Conservation (phyloP, 2,888 invertebrate species). For the Sphaerophoria rueppellii region DNA sequence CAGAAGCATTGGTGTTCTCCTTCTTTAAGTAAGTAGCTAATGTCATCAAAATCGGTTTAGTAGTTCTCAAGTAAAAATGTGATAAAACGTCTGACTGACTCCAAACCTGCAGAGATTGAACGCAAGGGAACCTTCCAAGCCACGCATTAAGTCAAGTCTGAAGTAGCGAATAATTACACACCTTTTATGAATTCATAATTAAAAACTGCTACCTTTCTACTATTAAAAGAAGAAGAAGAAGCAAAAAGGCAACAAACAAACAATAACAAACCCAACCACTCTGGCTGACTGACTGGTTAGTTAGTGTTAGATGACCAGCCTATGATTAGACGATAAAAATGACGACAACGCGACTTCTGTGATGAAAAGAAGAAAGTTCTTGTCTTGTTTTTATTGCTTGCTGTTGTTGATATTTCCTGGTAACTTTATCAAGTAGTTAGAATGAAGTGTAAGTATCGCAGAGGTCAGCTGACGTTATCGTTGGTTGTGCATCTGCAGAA, state of each 20-base stretch:
- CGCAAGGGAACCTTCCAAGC: not conserved
- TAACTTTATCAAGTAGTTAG: conserved; percentile 16
- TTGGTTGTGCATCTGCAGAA: conserved; percentile 52
- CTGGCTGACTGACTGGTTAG: conserved; percentile 6
- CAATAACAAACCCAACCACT: conserved; percentile 14
- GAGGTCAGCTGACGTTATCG: conserved; percentile 66
- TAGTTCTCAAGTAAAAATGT: too few species aligned
- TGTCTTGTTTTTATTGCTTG: conserved; percentile 3
- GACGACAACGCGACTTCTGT: conserved; percentile 49
- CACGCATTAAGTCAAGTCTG: conserved; percentile 33
- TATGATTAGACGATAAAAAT: conserved; percentile 71
- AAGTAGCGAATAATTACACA: conserved; percentile 68
- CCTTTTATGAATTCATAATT: conserved; percentile 72
- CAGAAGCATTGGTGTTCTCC: too few species aligned
- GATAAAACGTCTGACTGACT: not conserved
- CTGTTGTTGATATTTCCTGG: conserved; percentile 39
- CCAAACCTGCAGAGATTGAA: conserved; percentile 26
- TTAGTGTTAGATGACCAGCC: conserved; percentile 63
- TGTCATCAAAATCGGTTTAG: too few species aligned
- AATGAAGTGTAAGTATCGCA: conserved; percentile 31
- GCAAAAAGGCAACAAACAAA: not conserved
- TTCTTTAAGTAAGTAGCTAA: too few species aligned
- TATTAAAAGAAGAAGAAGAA: conserved; percentile 36
- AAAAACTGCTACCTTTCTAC: conserved; percentile 67
- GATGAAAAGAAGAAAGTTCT: conserved; percentile 34